Base-by-base conservation (phyloP, 53 echinoderm and acorn worm species). In the Antedon mediterranea region DNA sequence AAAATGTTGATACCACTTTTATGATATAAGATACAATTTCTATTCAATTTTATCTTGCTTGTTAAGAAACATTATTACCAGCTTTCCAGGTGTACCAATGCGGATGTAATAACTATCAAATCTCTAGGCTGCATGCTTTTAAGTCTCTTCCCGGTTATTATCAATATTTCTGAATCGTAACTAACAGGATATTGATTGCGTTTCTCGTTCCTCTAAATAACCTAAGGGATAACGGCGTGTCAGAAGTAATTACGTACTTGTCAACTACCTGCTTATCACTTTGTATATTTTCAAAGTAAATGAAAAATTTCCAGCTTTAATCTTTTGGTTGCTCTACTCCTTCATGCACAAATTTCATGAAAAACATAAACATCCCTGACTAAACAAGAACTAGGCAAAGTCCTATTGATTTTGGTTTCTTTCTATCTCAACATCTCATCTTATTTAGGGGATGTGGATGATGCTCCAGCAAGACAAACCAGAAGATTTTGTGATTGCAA, bases 401-500 rank as follows among this genome's bases (percentile, higher is more conserved):
- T 57, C 57, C 57, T 57, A 57, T 57, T 57, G 57, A 57, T 57
- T 57, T 57, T 57, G 26, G 57, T 57, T 23, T 57, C 57, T 57
- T 57, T 57, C 57, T 57, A 57, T 57, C 57, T 57, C 57, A 57
- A 57, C 57, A 57, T 23, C n/a, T n/a, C n/a, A 37, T 11, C 37
- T 37, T 37, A 37, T 78, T 2, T 81, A 95, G 97, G 97, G 92
- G 14, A 97, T 97, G 97, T 97, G 97, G 97, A 23, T 97, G 82
- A 97, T 97, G 92, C 79, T 97, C 6, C 97, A 97, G 26, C 97
- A 88, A 18, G 87, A 85, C 13, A 84, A 89, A 32, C 89, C 97
- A 20, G 76, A 82, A 0, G 97, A 97, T 78, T 91, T 97, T 75
- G 97, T 97, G 34, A 97, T 97, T 33, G 91, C 97, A 37, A 97